Base-by-base conservation (phyloP, 2,888 invertebrate genomes). In the Alentia gelatinosa region DNA sequence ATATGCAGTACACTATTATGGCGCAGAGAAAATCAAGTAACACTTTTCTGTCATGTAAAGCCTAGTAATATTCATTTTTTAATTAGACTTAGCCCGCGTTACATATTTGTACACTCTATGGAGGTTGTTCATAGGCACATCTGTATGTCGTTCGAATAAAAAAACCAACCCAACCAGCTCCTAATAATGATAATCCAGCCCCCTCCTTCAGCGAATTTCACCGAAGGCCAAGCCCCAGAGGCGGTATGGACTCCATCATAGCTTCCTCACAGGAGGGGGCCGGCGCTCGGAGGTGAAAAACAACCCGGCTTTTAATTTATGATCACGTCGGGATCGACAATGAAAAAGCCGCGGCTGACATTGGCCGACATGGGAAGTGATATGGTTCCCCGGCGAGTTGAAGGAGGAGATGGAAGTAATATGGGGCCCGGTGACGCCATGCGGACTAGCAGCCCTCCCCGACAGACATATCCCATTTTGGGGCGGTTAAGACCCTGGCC, bases 271-370 rank as follows among this genome's bases (percentile, higher is more conserved):
- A 3, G 30, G n/a, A 68, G 68, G 68, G 68, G 68, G 68, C 30
- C 68, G 68, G 68, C 33, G 68, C 68, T 30, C 12, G 30, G 12
- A 19, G 68, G 12, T 68, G 68, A 68, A 68, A 68, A 68, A 68
- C 68, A 68, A 68, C 30, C 68, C 30, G 68, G 4, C 30, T 68
- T 68, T 68, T 68, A 68, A 68, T 68, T 68, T 68, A 68, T 68
- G 68, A 68, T 68, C 68, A 68, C 68, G 68, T 68, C 33, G 68
- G 33, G 68, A 68, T 68, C 68, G 68, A 68, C 68, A 68, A 68
- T 68, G 68, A 68, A 68, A 68, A 68, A 68, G 68, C 12, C 30
- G 23, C n/a, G 26, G 26, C 68, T 68, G 68, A 68, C 68, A 68
- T 68, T 19, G 26, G 68, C 12, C 30, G 68, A 68, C 68, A 68